Evolutionary conservation across 2,113 vertebrate species (phyloP).

Genomic region (Protobothrops flavoviridis): DNA sequence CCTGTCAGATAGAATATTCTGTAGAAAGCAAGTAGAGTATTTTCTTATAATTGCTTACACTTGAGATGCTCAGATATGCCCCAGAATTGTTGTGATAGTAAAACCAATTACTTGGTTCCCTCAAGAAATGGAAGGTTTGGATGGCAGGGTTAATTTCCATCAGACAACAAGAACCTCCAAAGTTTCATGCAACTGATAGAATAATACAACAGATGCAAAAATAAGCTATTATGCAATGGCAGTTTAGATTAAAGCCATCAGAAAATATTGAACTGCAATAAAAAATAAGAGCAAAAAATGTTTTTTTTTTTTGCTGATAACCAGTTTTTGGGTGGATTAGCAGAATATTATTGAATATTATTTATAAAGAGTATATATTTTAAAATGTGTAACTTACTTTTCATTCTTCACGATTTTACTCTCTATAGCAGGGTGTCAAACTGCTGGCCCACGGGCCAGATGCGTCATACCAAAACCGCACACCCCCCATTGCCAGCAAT

Average conservation of each 20-base stretch:
- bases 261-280: background rate
- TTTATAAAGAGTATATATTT: background rate
- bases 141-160: background rate
- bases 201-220: background rate
- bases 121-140: background rate
- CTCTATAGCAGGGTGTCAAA: background rate
- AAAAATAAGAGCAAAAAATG: background rate
- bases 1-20: conserved; percentile 27
- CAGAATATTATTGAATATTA: background rate
- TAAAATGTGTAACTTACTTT: background rate
- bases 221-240: background rate
- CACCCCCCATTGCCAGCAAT: too few relatives aligned
- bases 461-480: too few relatives aligned
- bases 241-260: background rate
- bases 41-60: conserved; percentile 31
- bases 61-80: conserved; percentile 15
- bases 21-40: conserved; percentile 34
- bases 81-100: conserved; percentile 20
- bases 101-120: conserved; percentile 36
- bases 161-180: fast-evolving
- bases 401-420: background rate
- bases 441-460: too few relatives aligned
- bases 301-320: background rate
- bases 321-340: background rate
- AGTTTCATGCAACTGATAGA: background rate